Percentiles rank a stretch among this genome's conserved stretches.
Evolutionary conservation across 92 coral and sea anemone species (phyloP).

Genomic region (Siderastrea radians): DNA sequence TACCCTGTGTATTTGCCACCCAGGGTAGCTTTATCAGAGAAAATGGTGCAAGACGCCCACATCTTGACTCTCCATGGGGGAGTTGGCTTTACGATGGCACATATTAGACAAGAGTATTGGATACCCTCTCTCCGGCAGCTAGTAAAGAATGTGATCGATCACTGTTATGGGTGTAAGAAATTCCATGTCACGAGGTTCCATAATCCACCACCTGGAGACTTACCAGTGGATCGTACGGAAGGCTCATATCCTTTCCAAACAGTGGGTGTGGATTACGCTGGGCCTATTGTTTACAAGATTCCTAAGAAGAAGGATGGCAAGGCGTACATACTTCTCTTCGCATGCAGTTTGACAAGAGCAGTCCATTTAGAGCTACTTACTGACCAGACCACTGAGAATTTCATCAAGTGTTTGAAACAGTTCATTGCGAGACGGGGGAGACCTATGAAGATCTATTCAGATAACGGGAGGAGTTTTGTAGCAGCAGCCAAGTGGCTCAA

Average conservation of each 20-base stretch:
- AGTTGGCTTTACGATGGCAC: constrained; percentile 36
- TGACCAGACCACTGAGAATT: constrained; percentile 16
- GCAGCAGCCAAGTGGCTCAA: constrained; percentile 32
- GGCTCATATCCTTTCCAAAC: constrained; percentile 29
- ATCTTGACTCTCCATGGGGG: constrained; percentile 55
- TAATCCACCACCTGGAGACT: constrained; percentile 39
- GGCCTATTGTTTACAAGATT: constrained; percentile 29
- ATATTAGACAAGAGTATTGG: constrained; percentile 24
- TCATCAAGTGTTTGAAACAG: constrained; percentile 17
- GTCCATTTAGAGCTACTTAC: constrained; percentile 34
- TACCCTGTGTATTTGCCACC: constrained; percentile 25
- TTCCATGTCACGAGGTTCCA: constrained; percentile 41
- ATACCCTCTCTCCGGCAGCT: constrained; percentile 36
- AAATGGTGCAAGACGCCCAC: constrained; percentile 64
- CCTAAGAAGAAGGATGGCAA: constrained; percentile 43
- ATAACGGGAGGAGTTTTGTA: not conserved
- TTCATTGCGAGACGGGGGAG: constrained; percentile 9
- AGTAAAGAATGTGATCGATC: constrained; percentile 25
- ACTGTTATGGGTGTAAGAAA: constrained; percentile 49
- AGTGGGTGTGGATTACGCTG: constrained; percentile 34
- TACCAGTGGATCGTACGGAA: constrained; percentile 28
- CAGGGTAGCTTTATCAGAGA: constrained; percentile 43
- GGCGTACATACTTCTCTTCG: constrained; percentile 22
- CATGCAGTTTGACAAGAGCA: constrained; percentile 43
- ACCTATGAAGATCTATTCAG: constrained; percentile 5